Base-by-base conservation (phyloP, 2,797 vertebrate species). In the Labeo calbasu region DNA sequence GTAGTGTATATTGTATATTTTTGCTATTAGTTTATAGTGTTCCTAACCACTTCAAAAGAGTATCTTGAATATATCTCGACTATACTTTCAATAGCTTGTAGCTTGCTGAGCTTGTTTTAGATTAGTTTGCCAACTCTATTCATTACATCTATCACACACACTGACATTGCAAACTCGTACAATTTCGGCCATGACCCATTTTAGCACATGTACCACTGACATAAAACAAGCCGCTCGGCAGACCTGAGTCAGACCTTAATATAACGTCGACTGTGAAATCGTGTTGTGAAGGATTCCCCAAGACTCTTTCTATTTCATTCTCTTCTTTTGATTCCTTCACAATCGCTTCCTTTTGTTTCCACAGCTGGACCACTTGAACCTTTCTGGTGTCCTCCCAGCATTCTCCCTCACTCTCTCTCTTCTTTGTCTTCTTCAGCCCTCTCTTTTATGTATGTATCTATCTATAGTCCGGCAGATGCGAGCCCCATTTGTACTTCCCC, bases 401-500 rank as follows among this genome's bases (percentile, higher is more conserved):
- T 43, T 81, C 86, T 89, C 86, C 88, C 80, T 90, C 75, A 76
- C 40, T 79, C 86, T 88, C 86, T 89, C 73, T 89, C 73, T 90
- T 85, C 88, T 88, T 72, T 84, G 85, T 82, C 86, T 85, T 57
- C 70, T 77, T 81, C 79, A 79, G 70, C 86, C 79, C 86, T 84
- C 86, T 55, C 72, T 85, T 87, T 91, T 90, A 89, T 93, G 91
- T 92, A 93, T 94, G 89, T 93, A 92, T 93, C 93, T 93, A 89
- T 94, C 94, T 95, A 94, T 94, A 94, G 93, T 93, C 88, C 92
- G 90, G 93, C 94, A 92, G 92, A 93, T 92, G 92, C 93, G 28
- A 84, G 89, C 92, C 94, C 94, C 93, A 94, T 94, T 95, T 95
- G 92, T 95, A 95, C 93, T 92, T 90, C 92, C 90, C 93, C 93